A percentile compares a stretch with the other conserved stretches of the same genome.
phyloP scores from a whole-genome alignment of 2,797 vertebrate species.

The Adrianichthys oophorus region DNA sequence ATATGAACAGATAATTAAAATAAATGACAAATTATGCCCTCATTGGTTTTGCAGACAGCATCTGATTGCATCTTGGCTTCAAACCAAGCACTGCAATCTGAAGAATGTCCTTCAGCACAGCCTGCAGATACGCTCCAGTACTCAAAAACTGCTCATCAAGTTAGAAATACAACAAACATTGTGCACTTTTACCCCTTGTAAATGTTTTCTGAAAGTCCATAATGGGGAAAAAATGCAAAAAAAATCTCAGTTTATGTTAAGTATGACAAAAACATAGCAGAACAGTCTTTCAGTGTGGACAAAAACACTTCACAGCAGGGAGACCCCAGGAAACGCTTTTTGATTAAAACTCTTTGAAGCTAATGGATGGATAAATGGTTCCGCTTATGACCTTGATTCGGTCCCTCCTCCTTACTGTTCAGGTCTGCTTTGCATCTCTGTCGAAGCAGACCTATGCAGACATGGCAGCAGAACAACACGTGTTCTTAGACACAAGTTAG shows the following conservation, averaged over 20 bases:
- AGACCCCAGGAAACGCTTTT: constrained; percentile 13
- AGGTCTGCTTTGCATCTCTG: constrained; percentile 4
- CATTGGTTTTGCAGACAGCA: constrained; percentile 14
- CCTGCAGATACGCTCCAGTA: constrained; percentile 31
- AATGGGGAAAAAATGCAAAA: background rate
- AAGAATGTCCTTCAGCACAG: no score
- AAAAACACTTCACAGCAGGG: constrained; percentile 24
- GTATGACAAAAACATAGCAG: constrained; percentile 26
- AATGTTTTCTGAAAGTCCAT: constrained; percentile 5
- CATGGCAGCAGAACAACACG: constrained; percentile 20
- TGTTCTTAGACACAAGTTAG: constrained; percentile 28
- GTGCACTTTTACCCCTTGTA: background rate
- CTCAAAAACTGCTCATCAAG: constrained; percentile 52
- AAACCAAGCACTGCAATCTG: background rate
- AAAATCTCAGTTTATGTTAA: constrained; percentile 6
- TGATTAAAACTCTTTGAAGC: constrained; percentile 27
- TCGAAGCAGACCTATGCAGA: constrained; percentile 13
- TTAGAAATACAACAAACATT: constrained; percentile 22
- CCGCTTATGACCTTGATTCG: constrained; percentile 32
- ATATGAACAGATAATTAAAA: no score
- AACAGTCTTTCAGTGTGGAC: constrained; percentile 12
- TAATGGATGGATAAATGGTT: constrained; percentile 28
- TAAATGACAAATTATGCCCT: background rate
- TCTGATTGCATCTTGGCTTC: constrained; percentile 34
- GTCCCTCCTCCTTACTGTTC: constrained; percentile 19